phyloP scores from a whole-genome alignment of 1,140 invertebrate genomes.

The Drosophila repleta region DNA sequence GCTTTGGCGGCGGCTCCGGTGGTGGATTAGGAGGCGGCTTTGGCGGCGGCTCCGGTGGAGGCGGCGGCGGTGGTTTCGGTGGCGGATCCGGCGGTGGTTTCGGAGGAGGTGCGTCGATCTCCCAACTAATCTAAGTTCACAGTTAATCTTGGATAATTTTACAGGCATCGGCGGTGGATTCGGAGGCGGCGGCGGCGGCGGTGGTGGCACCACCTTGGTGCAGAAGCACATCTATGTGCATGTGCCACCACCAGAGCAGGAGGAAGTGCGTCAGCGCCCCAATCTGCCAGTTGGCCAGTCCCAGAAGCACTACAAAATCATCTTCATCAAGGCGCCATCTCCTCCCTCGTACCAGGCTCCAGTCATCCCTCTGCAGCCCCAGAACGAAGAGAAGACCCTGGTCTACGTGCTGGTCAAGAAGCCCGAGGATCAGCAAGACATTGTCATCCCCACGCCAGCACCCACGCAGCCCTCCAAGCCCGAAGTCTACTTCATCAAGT shows the following conservation, averaged over 20 bases:
- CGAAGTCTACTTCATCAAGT: constrained; percentile 94
- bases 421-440: constrained; percentile 91
- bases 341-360: constrained; percentile 90
- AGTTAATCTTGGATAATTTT: constrained; percentile 27
- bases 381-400: constrained; percentile 94
- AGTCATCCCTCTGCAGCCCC: constrained; percentile 89
- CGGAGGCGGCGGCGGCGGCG: constrained; percentile 75
- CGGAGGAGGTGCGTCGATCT: constrained; percentile 64
- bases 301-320: constrained; percentile 94
- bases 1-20: constrained; percentile 46
- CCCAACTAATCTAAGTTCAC: constrained; percentile 21
- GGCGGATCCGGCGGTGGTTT: constrained; percentile 76
- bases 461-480: constrained; percentile 93
- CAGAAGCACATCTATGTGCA: constrained; percentile 93
- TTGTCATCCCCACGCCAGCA: constrained; percentile 89
- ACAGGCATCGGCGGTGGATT: constrained; percentile 82
- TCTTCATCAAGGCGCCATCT: constrained; percentile 94
- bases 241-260: constrained; percentile 90
- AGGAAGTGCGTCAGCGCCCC: constrained; percentile 86
- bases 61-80: constrained; percentile 46
- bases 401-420: constrained; percentile 95
- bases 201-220: constrained; percentile 86
- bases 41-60: constrained; percentile 61
- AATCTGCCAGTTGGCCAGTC: constrained; percentile 86
- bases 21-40: constrained; percentile 49